Conservation (phyloP, 2,797 vertebrate species). For the Pangasius sanitwongsei region DNA sequence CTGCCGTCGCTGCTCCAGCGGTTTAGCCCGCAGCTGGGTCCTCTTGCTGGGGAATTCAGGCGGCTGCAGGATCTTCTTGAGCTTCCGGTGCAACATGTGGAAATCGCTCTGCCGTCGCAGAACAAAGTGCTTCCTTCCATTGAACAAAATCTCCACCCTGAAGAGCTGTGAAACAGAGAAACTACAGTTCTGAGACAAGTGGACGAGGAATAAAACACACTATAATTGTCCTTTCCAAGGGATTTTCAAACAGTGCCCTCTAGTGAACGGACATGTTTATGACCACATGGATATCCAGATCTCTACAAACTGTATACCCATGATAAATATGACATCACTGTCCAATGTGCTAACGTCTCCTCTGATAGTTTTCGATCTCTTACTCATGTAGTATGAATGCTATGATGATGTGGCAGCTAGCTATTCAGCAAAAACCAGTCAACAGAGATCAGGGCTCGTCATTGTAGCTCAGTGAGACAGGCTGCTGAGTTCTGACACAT, state of each 20-base stretch:
- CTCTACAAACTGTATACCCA: neutral
- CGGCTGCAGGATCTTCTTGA: conserved; percentile 87
- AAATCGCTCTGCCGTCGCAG: conserved; percentile 87
- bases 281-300: neutral
- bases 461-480: neutral
- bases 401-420: neutral
- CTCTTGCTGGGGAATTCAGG: conserved; percentile 89
- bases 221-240: neutral
- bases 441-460: neutral
- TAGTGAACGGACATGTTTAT: conserved; percentile 10
- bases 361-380: neutral
- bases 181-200: neutral
- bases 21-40: conserved; percentile 85
- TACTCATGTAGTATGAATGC: neutral
- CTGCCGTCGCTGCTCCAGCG: conserved; percentile 85
- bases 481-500: neutral
- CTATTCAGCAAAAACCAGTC: neutral
- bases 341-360: neutral
- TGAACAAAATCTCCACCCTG: conserved; percentile 86
- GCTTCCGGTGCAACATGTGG: conserved; percentile 88
- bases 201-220: neutral
- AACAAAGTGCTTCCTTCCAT: conserved; percentile 88
- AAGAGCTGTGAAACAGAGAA: conserved; percentile 77
- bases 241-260: neutral
- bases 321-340: neutral